phyloP scores from a whole-genome alignment of 1,140 invertebrate species.

The Antheraea pernyi region DNA sequence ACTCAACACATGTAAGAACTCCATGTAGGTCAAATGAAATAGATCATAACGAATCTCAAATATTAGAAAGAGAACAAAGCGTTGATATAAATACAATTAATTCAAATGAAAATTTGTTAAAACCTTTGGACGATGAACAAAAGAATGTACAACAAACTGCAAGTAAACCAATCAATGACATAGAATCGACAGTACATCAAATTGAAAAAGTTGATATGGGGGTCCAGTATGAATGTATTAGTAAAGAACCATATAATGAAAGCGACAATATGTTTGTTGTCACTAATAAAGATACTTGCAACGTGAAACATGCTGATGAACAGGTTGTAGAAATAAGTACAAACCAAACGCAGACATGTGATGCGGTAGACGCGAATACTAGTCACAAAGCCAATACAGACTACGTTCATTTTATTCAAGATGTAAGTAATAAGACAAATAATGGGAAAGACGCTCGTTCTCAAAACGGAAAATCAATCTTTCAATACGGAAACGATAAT shows the following conservation, averaged over 20 bases:
- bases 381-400: not conserved
- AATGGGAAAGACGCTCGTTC: not conserved
- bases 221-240: not conserved
- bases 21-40: not conserved
- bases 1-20: not conserved
- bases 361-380: not conserved
- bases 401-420: not conserved
- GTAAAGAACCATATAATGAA: not conserved
- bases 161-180: not conserved
- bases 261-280: not conserved
- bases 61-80: not conserved
- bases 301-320: not conserved
- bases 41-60: not conserved
- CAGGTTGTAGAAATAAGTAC: not conserved
- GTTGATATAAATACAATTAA: not conserved
- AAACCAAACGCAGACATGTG: not conserved
- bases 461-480: not conserved
- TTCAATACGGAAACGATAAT: not conserved
- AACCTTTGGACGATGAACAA: not conserved
- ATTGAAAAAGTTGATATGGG: constrained; percentile 1
- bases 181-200: not conserved
- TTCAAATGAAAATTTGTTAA: not conserved
- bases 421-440: not conserved
- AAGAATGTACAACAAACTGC: not conserved
- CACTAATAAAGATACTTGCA: not conserved